These are phyloP conservation scores for Acipenser ruthenus DNA, from an alignment of 2,797 vertebrate species.

Conservation along the genomic window DNA sequence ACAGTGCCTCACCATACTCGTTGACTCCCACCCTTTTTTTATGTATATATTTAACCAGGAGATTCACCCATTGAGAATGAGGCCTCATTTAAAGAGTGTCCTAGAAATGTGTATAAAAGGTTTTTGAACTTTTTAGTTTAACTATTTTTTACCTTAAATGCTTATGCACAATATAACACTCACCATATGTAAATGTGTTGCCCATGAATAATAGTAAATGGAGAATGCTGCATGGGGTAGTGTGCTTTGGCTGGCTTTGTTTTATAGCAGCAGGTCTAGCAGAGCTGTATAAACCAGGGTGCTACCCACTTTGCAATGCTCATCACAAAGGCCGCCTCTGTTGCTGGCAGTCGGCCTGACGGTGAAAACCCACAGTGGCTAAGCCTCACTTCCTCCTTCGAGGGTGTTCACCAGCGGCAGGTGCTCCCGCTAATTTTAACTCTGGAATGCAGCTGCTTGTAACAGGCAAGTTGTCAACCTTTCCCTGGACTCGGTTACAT, in stretches of 20 bases:
- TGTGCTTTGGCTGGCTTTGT: background rate
- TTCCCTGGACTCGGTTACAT: background rate
- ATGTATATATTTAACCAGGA: too few species aligned
- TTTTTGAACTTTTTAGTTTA: too few species aligned
- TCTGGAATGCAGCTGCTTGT: background rate
- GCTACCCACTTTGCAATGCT: background rate
- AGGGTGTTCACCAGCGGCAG: conserved; percentile 2
- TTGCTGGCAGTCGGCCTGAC: background rate
- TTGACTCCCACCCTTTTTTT: too few species aligned
- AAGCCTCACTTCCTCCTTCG: background rate
- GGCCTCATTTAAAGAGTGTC: too few species aligned
- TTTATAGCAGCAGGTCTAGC: background rate
- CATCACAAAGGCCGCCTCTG: background rate
- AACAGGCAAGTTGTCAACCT: background rate
- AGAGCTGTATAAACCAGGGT: background rate
- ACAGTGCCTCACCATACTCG: too few species aligned
- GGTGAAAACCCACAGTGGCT: background rate
- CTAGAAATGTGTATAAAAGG: too few species aligned
- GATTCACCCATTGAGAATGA: too few species aligned
- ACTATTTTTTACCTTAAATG: too few species aligned
- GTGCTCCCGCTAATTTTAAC: conserved; percentile 7
- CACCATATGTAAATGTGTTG: too few species aligned
- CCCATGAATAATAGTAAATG: too few species aligned
- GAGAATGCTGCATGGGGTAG: too few species aligned
- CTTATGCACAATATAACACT: too few species aligned